Evolutionary conservation across 1,140 invertebrate species (phyloP).

Genomic region (Drosophila sulfurigaster): DNA sequence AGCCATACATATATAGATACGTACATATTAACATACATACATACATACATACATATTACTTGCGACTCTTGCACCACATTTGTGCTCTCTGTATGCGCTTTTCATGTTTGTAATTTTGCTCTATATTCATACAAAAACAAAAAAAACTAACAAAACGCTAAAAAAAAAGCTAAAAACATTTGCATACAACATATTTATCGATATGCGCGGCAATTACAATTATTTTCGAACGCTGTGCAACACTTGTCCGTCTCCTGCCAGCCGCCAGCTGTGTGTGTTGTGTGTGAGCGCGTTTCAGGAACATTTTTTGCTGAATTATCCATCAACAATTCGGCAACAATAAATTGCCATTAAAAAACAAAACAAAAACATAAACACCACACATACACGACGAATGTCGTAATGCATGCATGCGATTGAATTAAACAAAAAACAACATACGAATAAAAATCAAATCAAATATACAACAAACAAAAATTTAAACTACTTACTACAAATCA

Average conservation of each 20-base stretch:
- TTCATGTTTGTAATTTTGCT: conserved; percentile 63
- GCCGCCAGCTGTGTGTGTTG: conserved; percentile 24
- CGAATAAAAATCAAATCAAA: conserved; percentile 37
- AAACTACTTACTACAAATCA: conserved; percentile 37
- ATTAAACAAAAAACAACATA: too few species aligned
- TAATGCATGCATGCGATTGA: conserved; percentile 53
- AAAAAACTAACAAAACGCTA: conserved; percentile 7
- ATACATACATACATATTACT: conserved; percentile 17
- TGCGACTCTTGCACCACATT: conserved; percentile 48
- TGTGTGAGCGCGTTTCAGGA: conserved; percentile 35
- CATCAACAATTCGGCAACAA: conserved; percentile 34
- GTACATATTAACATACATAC: conserved; percentile 38
- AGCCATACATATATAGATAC: conserved; percentile 51
- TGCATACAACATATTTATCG: conserved; percentile 41
- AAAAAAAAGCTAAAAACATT: conserved; percentile 26
- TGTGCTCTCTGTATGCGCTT: conserved; percentile 59
- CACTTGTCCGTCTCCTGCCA: conserved; percentile 44
- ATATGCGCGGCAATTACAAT: conserved; percentile 25
- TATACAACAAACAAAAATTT: conserved; percentile 45
- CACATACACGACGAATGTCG: conserved; percentile 28
- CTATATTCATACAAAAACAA: conserved; percentile 50
- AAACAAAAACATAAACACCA: conserved; percentile 31
- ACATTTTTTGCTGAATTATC: conserved; percentile 34
- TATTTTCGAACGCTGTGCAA: conserved; percentile 38
- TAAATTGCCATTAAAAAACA: conserved; percentile 53